These are phyloP conservation scores for Dendrocincla fuliginosa DNA, from an alignment of 2,797 vertebrate species.

Conservation along the genomic window DNA sequence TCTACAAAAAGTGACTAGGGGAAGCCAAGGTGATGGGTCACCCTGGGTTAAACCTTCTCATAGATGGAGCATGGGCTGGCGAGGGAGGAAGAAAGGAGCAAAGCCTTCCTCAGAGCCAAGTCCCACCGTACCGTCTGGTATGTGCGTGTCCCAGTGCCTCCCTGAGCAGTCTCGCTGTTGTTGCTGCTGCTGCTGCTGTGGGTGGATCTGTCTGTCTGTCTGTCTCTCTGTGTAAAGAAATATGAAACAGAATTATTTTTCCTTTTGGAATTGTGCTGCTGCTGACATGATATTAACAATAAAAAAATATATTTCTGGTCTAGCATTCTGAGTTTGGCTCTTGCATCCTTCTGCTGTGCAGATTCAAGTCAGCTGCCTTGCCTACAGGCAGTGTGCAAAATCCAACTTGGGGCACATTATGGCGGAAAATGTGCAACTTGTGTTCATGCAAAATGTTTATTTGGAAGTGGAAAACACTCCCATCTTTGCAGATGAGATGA, in stretches of 20 bases:
- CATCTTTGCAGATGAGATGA: neutral
- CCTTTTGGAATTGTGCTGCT: constrained; percentile 62
- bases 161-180: constrained; percentile 5
- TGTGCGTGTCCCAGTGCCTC: neutral
- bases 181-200: constrained; percentile 62
- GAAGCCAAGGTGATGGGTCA: neutral
- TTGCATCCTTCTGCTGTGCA: neutral
- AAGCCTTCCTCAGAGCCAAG: constrained; percentile 24
- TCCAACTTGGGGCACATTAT: accelerated
- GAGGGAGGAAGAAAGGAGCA: neutral
- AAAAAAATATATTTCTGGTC: constrained; percentile 68
- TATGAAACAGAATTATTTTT: constrained; percentile 59
- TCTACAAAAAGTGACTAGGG: neutral
- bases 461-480: neutral
- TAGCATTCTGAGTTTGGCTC: constrained; percentile 53
- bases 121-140: neutral
- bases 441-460: neutral
- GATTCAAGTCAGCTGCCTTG: neutral
- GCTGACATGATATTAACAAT: constrained; percentile 61
- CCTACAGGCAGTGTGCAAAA: neutral
- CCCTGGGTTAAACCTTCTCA: neutral
- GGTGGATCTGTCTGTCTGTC: constrained; percentile 48
- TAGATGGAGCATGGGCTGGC: neutral
- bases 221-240: constrained; percentile 56
- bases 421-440: neutral